Conservation (phyloP, 2,888 invertebrate species). For the Nymphalis polychloros region DNA sequence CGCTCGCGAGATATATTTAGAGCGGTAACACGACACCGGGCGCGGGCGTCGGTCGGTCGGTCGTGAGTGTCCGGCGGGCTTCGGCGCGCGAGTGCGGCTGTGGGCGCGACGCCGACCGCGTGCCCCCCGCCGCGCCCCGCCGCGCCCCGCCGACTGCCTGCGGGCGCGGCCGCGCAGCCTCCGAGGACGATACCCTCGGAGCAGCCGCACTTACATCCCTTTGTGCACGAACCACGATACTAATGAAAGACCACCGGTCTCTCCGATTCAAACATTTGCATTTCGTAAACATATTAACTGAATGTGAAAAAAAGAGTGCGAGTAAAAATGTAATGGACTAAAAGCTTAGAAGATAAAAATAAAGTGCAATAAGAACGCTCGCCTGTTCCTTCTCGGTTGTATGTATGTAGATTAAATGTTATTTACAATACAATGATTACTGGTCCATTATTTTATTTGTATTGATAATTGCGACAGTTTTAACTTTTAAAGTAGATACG, state of each 20-base stretch:
- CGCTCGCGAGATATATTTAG: constrained; percentile 79
- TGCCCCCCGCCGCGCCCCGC: constrained; percentile 18
- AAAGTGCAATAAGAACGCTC: too few species aligned
- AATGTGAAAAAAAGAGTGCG: too few species aligned
- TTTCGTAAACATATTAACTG: too few species aligned
- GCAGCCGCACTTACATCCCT: constrained; percentile 49
- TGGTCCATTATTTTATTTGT: too few species aligned
- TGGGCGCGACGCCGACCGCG: constrained; percentile 35
- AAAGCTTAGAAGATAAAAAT: too few species aligned
- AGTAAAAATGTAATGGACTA: too few species aligned
- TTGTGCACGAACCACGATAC: constrained; percentile 45
- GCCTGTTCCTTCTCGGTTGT: too few species aligned
- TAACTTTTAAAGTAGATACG: too few species aligned
- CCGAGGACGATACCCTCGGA: constrained; percentile 71
- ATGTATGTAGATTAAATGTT: too few species aligned
- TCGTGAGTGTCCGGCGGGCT: constrained; percentile 64
- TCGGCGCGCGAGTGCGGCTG: constrained; percentile 69
- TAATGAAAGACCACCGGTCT: constrained; percentile 14
- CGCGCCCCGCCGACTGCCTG: constrained; percentile 27
- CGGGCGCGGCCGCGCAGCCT: constrained; percentile 51
- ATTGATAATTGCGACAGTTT: too few species aligned
- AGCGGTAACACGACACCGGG: constrained; percentile 80
- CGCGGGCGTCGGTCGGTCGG: constrained; percentile 72
- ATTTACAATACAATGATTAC: too few species aligned
- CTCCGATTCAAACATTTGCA: too few species aligned